phyloP scores from a whole-genome alignment of 1,140 invertebrate species.

The Akabosia matsudoensis region DNA sequence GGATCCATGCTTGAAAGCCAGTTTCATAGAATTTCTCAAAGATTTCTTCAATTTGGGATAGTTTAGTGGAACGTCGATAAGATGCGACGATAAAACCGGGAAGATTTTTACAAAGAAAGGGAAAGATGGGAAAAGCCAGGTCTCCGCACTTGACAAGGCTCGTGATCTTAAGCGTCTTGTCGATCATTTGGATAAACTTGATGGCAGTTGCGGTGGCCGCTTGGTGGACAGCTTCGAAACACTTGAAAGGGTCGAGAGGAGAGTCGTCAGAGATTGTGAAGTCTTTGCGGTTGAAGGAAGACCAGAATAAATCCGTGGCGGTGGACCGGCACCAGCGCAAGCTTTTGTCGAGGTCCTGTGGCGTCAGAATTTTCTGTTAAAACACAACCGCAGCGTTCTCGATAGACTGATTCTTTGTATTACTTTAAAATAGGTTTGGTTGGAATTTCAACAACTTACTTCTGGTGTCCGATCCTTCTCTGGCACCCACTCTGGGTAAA shows the following conservation, averaged over 20 bases:
- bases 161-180: conserved; percentile 8
- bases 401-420: neutral
- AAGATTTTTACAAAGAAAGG: conserved; percentile 31
- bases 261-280: too few species aligned
- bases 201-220: conserved; percentile 17
- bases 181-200: conserved; percentile 27
- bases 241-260: conserved; percentile 26
- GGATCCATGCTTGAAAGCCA: conserved; percentile 41
- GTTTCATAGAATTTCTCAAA: conserved; percentile 44
- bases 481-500: neutral
- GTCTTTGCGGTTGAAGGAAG: conserved; percentile 2
- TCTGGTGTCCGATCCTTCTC: neutral
- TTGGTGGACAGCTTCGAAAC: conserved; percentile 28
- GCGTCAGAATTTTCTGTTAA: neutral
- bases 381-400: neutral
- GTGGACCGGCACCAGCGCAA: conserved; percentile 4
- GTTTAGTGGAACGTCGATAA: neutral
- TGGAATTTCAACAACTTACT: neutral
- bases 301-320: conserved; percentile 28
- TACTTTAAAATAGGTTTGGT: neutral
- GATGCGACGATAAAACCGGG: neutral
- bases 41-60: conserved; percentile 24
- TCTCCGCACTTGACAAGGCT: conserved; percentile 17
- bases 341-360: neutral
- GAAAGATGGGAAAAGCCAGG: conserved; percentile 21